Conservation (phyloP, 2,888 invertebrate genomes). For the Drosophila hawaiiensis region DNA sequence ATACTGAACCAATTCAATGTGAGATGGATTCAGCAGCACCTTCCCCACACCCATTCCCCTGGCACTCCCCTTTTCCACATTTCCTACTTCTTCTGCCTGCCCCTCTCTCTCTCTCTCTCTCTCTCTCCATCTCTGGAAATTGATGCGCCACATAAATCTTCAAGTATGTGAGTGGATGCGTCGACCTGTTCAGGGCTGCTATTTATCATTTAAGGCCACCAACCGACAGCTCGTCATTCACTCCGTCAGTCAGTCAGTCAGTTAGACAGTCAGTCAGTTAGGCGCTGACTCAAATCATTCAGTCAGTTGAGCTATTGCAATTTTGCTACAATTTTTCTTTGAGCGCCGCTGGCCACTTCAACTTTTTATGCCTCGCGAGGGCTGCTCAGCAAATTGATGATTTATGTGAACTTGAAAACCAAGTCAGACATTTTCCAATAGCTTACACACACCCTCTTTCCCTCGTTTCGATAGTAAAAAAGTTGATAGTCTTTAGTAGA, state of each 20-base stretch:
- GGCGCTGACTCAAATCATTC: conserved; percentile 55
- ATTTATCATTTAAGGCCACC: conserved; percentile 62
- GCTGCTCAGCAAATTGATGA: conserved; percentile 1
- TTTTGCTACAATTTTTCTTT: conserved; percentile 75
- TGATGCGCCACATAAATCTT: conserved; percentile 78
- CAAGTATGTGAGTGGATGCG: conserved; percentile 67
- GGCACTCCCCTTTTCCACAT: neutral
- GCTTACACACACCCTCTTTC: neutral
- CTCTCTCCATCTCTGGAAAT: conserved; percentile 37
- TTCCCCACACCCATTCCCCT: neutral
- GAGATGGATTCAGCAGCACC: conserved; percentile 5
- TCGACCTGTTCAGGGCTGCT: conserved; percentile 57
- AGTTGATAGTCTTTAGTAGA: neutral
- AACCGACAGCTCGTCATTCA: conserved; percentile 41
- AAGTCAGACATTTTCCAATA: neutral
- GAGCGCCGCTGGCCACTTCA: conserved; percentile 71
- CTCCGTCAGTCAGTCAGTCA: conserved; percentile 34
- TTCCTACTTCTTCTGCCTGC: neutral
- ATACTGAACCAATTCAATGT: conserved; percentile 57
- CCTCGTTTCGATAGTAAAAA: neutral
- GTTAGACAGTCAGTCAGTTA: conserved; percentile 50
- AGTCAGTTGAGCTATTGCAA: conserved; percentile 76
- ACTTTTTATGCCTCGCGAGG: conserved; percentile 40
- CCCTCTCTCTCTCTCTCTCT: neutral
- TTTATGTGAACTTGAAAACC: neutral